Conservation (phyloP, 2,797 vertebrate genomes). For the Gadopsis bispinosus region DNA sequence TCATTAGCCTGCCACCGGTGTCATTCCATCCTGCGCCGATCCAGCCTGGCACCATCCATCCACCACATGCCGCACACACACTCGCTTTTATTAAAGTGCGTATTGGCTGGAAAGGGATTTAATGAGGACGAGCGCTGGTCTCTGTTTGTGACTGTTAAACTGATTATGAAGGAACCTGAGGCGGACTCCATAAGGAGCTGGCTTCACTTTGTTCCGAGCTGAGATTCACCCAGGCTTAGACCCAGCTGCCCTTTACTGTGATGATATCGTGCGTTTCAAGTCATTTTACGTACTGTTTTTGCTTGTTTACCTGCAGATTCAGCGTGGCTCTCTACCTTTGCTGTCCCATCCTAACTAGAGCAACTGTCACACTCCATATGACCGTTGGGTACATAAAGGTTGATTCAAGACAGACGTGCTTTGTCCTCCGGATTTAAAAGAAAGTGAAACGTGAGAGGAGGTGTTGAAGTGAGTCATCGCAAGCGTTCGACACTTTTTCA, state of each 20-base stretch:
- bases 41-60: constrained; percentile 68
- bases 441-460: constrained; percentile 43
- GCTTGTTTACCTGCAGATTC: background rate
- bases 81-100: constrained; percentile 61
- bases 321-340: background rate
- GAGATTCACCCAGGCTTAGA: constrained; percentile 15
- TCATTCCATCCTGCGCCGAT: constrained; percentile 70
- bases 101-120: constrained; percentile 49
- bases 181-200: constrained; percentile 19
- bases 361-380: background rate
- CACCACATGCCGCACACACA: constrained; percentile 63
- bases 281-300: background rate
- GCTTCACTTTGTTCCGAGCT: constrained; percentile 27
- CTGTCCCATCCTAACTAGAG: background rate
- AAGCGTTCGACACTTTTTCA: constrained; percentile 64
- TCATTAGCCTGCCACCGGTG: constrained; percentile 78
- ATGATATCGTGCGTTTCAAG: background rate
- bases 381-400: background rate
- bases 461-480: constrained; percentile 58
- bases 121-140: constrained; percentile 21
- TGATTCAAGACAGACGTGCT: constrained; percentile 8
- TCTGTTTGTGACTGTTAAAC: constrained; percentile 51
- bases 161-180: constrained; percentile 54
- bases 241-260: background rate
- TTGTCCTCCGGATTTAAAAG: constrained; percentile 16